Conservation (phyloP, 2,888 invertebrate species). For the Eretmocerus hayati region DNA sequence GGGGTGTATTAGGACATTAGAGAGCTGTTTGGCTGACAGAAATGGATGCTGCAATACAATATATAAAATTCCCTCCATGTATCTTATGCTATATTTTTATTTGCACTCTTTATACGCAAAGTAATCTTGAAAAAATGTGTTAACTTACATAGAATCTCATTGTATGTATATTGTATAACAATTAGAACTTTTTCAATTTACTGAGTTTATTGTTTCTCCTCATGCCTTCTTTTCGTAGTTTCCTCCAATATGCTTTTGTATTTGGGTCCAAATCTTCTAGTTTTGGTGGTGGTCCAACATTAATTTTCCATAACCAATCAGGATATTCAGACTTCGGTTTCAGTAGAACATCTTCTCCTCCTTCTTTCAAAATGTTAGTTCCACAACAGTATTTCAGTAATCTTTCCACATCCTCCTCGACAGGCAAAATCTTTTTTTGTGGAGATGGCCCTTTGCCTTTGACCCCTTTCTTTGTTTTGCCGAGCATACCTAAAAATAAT, state of each 20-base stretch:
- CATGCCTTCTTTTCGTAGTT: constrained; percentile 60
- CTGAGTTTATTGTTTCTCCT: constrained; percentile 54
- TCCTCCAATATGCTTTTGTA: constrained; percentile 75
- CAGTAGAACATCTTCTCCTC: constrained; percentile 73
- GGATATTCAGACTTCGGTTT: constrained; percentile 81
- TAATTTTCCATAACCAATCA: constrained; percentile 81
- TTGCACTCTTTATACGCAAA: neutral
- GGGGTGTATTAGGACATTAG: no score
- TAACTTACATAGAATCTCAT: neutral
- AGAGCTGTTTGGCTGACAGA: no score
- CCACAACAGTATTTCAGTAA: constrained; percentile 77
- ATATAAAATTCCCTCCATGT: no score
- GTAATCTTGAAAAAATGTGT: neutral
- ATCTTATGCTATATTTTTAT: no score
- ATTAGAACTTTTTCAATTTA: constrained; percentile 14
- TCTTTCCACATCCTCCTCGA: constrained; percentile 75
- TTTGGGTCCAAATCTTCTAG: constrained; percentile 72
- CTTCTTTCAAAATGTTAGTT: constrained; percentile 71
- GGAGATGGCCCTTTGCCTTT: constrained; percentile 57
- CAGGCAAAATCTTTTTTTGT: constrained; percentile 69
- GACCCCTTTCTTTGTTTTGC: constrained; percentile 56
- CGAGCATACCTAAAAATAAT: constrained; percentile 18
- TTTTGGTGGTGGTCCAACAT: constrained; percentile 56
- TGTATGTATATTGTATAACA: no score
- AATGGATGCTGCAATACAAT: no score